These are phyloP conservation scores for Pinctada fucata DNA, from an alignment of 2,888 invertebrate genomes.

Conservation along the genomic window DNA sequence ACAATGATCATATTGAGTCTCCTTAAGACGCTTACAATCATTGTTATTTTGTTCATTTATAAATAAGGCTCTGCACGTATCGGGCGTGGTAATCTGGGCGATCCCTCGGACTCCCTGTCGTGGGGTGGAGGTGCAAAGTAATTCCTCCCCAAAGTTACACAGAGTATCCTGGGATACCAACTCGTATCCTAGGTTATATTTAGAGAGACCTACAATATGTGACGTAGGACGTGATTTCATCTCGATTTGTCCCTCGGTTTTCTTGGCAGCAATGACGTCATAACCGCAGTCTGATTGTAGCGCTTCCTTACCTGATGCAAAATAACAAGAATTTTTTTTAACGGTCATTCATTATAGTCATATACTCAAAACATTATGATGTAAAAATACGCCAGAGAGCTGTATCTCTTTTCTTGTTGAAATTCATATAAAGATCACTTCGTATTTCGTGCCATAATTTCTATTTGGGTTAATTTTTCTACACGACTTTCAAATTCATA, in stretches of 20 bases:
- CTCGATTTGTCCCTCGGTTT: not conserved
- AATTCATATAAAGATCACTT: too few species aligned
- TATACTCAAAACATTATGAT: too few species aligned
- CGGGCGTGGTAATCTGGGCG: too few species aligned
- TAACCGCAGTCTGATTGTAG: not conserved
- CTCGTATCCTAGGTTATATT: conserved; percentile 19
- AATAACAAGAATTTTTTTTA: not conserved
- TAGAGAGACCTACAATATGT: not conserved
- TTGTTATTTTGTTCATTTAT: too few species aligned
- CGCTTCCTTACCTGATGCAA: not conserved
- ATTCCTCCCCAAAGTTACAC: conserved; percentile 11
- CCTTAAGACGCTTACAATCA: not conserved
- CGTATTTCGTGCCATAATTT: too few species aligned
- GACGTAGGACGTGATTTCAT: not conserved
- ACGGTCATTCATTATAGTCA: too few species aligned
- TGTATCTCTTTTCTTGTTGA: too few species aligned
- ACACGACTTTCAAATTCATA: too few species aligned
- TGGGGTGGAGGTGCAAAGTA: conserved; percentile 21
- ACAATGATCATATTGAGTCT: not conserved
- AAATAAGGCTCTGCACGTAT: too few species aligned
- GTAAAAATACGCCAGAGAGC: too few species aligned
- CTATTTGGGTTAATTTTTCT: too few species aligned
- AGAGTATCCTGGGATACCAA: conserved; percentile 11
- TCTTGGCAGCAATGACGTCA: not conserved
- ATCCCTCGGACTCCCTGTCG: conserved; percentile 7